phyloP scores from a whole-genome alignment of 2,113 vertebrate species.

The Rhipidura dahli region DNA sequence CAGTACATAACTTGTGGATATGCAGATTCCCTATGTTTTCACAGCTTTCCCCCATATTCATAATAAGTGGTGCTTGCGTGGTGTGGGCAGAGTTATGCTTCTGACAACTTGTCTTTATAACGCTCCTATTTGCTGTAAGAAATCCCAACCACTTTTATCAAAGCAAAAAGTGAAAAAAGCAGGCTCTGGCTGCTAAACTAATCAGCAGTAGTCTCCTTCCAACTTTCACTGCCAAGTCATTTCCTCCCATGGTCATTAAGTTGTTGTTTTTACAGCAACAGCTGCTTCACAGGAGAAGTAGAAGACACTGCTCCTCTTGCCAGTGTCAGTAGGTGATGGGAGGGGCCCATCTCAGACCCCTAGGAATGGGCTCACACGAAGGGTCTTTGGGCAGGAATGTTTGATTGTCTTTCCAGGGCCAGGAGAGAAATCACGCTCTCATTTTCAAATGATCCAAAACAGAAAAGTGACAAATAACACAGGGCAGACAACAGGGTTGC shows the following conservation, averaged over 20 bases:
- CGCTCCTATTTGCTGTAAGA: background rate
- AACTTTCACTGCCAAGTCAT: background rate
- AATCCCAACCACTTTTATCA: background rate
- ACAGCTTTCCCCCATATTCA: background rate
- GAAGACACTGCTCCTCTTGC: background rate
- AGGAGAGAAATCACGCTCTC: background rate
- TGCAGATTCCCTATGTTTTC: background rate
- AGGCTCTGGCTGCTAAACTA: background rate
- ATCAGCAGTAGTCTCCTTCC: background rate
- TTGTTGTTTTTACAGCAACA: background rate
- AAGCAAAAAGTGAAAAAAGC: background rate
- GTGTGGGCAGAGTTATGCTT: background rate
- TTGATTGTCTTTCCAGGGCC: background rate
- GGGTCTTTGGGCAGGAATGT: background rate
- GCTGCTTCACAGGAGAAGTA: background rate
- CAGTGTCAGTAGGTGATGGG: background rate
- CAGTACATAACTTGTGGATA: background rate
- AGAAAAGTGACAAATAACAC: background rate
- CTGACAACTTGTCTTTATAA: background rate
- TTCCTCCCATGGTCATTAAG: background rate
- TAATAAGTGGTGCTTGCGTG: background rate
- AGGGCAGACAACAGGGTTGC: background rate
- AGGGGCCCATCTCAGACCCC: background rate
- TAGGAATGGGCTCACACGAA: accelerated
- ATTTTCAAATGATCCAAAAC: background rate